Evolutionary conservation across 2,888 invertebrate species (phyloP), one percentile per base, ranked within the genome.

Genomic region (Plusia festucae): DNA sequence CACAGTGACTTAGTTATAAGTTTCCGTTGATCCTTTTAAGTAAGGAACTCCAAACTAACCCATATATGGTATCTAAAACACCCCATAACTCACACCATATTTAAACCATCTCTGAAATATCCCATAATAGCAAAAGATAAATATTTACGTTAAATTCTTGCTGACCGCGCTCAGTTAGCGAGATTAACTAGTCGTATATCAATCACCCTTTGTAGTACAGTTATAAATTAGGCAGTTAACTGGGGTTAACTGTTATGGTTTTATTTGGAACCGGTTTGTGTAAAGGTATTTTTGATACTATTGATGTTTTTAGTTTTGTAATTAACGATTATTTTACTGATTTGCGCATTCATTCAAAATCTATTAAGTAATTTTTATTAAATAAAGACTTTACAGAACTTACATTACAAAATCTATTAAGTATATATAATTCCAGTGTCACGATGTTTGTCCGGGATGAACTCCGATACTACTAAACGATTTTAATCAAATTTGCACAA

Each of bases 131-230:
- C 63, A 22, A 57, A 53, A 60, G 30, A 62, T 74, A 74, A 74
- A 74, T 76, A 76, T 74, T 74, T 76, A 74, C 64, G 30, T 62
- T 68, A 44, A 22, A 72, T 64, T 53, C 61, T 51, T 61, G 76
- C 76, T 18, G 51, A 65, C 77, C 68, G 51, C 72, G 73, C 52
- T 62, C 49, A 51, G 55, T 76, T 53, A 76, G 70, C 24, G 44
- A 78, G 75, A 78, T 80, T 80, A 78, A 79, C 78, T 71, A 65
- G 20, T 32, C 71, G 56, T 78, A 70, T 71, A 79, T 80, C 78
- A 80, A 80, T 73, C 68, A 60, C 76, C 59, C 75, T 79, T 79
- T 79, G 78, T 79, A 78, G 68, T 67, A 65, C 22, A 64, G 72
- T 70, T 76, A 76, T 79, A 79, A 79, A 79, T 79, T 68, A 54